Base-by-base conservation (phyloP, 1,140 invertebrate species). In the Trichoplusia ni region DNA sequence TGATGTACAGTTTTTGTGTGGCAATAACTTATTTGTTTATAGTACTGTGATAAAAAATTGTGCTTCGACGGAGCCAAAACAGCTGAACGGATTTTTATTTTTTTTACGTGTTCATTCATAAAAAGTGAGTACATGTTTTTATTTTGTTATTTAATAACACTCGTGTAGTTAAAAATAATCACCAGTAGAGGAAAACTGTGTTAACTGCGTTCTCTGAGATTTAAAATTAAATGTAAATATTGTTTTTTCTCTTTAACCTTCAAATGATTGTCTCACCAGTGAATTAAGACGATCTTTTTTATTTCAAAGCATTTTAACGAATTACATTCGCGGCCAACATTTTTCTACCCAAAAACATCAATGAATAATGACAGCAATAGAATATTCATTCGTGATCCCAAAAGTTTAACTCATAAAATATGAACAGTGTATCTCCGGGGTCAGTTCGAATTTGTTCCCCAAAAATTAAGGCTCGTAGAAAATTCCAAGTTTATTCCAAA, bases 1-100 rank as follows among this genome's bases (percentile, higher is more conserved):
- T 58, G 29, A 68, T 78, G 64, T 69, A 73, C 63, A 54, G 58
- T 71, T 76, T 44, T 67, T 65, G 74, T 79, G 74, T 77, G 65
- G 71, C 70, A 60, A 60, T 75, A 58, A 68, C 73, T 60, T 64
- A 66, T 71, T 73, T 46, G 56, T 60, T 60, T 53, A 7, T 44
- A 44, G 23, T 60, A 60, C 56, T 60, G 38, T 47, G 56, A 18
- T 46, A 47, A 11, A 35, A 60, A 47, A 47, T 18, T 29, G 56
- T 60, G 56, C 18, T 35, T 51, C 14, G 3, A 31, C 23, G 9
- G 23, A 35, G 8, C 19, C 25, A 25, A 31, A 53, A 14, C 40
- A 25, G 33, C 16, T 37, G 42, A 23, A 19, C 31, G 56, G 56
- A 60, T 60, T 60, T n/a, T n/a, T 9, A 44, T 31, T 44, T 44